Evolutionary conservation across 2,888 invertebrate species (phyloP).

Genomic region (Tryphoninae sp.): DNA sequence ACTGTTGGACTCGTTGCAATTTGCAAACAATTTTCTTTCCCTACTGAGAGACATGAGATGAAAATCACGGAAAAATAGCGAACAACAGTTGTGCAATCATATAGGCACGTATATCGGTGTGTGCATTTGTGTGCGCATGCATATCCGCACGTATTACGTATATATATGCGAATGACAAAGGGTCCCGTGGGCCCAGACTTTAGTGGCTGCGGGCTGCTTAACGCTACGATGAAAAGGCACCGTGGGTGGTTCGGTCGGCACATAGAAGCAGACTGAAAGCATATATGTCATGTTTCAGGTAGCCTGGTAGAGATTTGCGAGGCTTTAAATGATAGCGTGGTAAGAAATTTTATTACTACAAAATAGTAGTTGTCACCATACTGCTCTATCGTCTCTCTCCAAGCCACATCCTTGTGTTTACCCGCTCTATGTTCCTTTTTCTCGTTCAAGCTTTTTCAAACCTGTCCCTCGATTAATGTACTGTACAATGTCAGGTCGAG

Average conservation of each 20-base stretch:
- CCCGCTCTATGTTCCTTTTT: neutral
- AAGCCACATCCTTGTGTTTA: conserved; percentile 3
- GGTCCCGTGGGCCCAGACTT: neutral
- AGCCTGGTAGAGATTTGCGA: conserved; percentile 69
- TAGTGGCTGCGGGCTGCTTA: conserved; percentile 9
- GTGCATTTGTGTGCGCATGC: neutral
- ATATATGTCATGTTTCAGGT: conserved; percentile 43
- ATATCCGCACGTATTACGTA: neutral
- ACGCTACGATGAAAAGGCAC: conserved; percentile 37
- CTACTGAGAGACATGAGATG: neutral
- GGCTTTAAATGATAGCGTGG: conserved; percentile 70
- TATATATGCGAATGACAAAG: neutral
- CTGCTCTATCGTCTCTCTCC: conserved; percentile 14
- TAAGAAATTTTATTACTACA: conserved; percentile 67
- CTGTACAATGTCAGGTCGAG: neutral
- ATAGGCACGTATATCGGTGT: too few species aligned
- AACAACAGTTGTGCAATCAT: conserved; percentile 2
- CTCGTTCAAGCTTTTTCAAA: conserved; percentile 1
- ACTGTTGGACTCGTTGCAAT: conserved; percentile 23
- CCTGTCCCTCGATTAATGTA: conserved; percentile 33
- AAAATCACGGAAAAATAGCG: conserved; percentile 35
- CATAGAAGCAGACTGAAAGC: conserved; percentile 21
- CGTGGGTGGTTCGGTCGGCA: neutral
- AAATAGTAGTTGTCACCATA: conserved; percentile 49
- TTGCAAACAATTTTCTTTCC: conserved; percentile 5